Percentiles rank a stretch among this genome's conserved stretches.
Conservation (phyloP, 2,888 invertebrate species). For the Acronicta aceris region DNA sequence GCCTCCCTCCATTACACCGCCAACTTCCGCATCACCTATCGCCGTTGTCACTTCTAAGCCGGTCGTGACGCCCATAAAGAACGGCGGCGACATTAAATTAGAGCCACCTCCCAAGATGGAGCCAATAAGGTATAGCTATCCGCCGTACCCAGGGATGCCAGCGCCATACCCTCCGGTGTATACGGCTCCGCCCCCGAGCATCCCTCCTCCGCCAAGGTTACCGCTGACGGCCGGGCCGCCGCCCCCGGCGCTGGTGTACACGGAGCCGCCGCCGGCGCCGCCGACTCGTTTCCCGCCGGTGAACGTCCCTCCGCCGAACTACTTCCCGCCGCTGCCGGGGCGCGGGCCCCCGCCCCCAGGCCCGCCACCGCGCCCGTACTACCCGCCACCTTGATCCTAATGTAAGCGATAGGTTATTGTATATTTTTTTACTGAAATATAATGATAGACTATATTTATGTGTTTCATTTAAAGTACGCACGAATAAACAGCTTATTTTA, state of each 20-base stretch:
- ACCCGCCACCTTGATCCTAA: conserved; percentile 79
- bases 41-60: conserved; percentile 69
- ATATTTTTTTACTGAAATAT: conserved; percentile 83
- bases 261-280: conserved; percentile 81
- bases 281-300: conserved; percentile 72
- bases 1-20: conserved; percentile 85
- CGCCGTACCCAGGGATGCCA: conserved; percentile 76
- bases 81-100: conserved; percentile 76
- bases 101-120: conserved; percentile 78
- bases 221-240: conserved; percentile 54
- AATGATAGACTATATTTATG: conserved; percentile 66
- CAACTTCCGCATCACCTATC: conserved; percentile 84
- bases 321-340: conserved; percentile 73
- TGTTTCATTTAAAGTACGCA: conserved; percentile 55
- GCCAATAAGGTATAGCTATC: conserved; percentile 73
- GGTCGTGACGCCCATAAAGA: conserved; percentile 78
- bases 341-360: conserved; percentile 71
- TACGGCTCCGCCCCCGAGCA: conserved; percentile 75
- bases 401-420: conserved; percentile 65
- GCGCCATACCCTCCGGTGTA: conserved; percentile 81
- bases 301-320: conserved; percentile 81
- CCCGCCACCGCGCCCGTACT: conserved; percentile 79
- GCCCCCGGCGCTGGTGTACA: conserved; percentile 75
- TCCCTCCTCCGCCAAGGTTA: conserved; percentile 75
- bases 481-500: too few relatives aligned